Evolutionary conservation across 2,113 vertebrate species (phyloP).

Genomic region (Eulemur macaco): DNA sequence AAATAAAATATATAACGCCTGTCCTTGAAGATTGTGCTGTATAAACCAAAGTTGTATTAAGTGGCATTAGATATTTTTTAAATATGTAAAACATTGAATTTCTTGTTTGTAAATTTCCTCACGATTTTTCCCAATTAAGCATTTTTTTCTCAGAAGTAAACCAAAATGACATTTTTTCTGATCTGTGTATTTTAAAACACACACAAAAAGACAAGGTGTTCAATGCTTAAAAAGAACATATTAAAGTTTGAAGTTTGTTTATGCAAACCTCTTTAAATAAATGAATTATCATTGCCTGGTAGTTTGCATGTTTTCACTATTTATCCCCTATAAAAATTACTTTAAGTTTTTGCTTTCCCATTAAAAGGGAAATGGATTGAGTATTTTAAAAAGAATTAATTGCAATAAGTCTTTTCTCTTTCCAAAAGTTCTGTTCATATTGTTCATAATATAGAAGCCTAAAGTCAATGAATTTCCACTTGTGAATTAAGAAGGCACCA

Average conservation of each 20-base stretch:
- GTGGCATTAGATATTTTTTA: not conserved
- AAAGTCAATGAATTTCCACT: not conserved
- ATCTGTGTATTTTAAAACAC: not conserved
- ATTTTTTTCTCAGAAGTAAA: not conserved
- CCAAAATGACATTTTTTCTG: not conserved
- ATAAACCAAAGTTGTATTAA: not conserved
- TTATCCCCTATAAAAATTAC: not conserved
- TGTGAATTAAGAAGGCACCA: not conserved
- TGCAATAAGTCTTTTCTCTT: not conserved
- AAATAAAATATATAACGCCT: not conserved
- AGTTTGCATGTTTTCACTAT: not conserved
- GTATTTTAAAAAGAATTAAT: not conserved
- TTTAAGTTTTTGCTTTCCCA: not conserved
- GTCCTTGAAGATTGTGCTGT: not conserved
- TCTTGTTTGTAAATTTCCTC: not conserved
- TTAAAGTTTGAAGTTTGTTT: not conserved
- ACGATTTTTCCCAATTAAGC: not conserved
- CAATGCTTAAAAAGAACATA: not conserved
- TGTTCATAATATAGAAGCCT: not conserved
- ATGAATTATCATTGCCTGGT: not conserved
- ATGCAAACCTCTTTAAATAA: not conserved
- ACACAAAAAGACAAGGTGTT: not conserved
- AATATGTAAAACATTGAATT: not conserved
- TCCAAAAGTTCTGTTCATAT: not conserved
- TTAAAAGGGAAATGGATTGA: not conserved